phyloP scores from a whole-genome alignment of 1,140 invertebrate genomes.

The Temnothorax curvispinosus region DNA sequence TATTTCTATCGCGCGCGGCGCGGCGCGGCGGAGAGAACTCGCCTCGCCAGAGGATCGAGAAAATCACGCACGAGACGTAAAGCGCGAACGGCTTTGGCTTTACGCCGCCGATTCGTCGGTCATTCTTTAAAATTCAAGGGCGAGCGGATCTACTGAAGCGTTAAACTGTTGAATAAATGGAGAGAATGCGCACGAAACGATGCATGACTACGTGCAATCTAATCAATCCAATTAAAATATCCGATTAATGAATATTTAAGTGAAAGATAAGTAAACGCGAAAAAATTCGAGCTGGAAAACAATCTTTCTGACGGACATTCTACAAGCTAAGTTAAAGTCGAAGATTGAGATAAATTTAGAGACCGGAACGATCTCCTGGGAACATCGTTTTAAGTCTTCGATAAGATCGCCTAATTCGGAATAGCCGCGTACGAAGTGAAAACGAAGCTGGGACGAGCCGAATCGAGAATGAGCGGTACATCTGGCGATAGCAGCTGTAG shows the following conservation, averaged over 20 bases:
- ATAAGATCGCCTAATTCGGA: neutral
- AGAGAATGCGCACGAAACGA: neutral
- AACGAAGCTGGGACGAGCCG: neutral
- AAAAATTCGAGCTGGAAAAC: neutral
- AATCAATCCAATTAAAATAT: constrained; percentile 23
- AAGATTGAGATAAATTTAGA: neutral
- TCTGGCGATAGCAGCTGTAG: constrained; percentile 30
- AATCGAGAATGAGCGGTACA: neutral
- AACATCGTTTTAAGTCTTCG: neutral
- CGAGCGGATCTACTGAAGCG: constrained; percentile 16
- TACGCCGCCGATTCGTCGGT: constrained; percentile 52
- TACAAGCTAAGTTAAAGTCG: neutral
- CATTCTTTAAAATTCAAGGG: constrained; percentile 56
- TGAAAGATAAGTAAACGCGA: neutral
- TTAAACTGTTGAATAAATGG: constrained; percentile 33
- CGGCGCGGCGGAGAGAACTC: constrained; percentile 21
- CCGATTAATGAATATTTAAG: neutral
- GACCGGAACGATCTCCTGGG: neutral
- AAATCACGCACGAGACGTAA: constrained; percentile 48
- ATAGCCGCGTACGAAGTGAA: neutral
- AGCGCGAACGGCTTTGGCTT: constrained; percentile 32
- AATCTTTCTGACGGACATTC: neutral
- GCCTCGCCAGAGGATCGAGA: constrained; percentile 44
- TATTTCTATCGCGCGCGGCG: constrained; percentile 44
- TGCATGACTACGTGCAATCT: neutral